Percentiles rank a stretch among this genome's conserved stretches.
These are phyloP conservation scores for Clivina fossor DNA, from an alignment of 2,888 invertebrate genomes.

Conservation along the genomic window DNA sequence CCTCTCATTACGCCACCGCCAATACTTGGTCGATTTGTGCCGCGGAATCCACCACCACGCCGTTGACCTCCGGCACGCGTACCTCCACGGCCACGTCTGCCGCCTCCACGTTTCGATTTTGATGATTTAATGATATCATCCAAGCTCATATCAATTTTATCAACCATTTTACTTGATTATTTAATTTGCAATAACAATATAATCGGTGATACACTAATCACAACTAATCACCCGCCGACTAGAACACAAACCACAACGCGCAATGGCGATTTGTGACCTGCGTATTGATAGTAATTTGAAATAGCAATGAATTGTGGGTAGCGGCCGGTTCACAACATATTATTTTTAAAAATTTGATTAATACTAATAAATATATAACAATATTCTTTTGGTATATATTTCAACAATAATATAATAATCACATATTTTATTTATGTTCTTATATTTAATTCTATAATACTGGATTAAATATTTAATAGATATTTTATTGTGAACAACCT, in stretches of 20 bases:
- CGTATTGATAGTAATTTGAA: constrained; percentile 8
- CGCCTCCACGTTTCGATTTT: constrained; percentile 67
- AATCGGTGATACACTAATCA: constrained; percentile 10
- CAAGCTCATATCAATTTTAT: constrained; percentile 95
- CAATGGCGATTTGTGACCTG: constrained; percentile 25
- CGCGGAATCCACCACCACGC: constrained; percentile 54
- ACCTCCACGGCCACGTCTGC: constrained; percentile 57
- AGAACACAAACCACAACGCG: constrained; percentile 29
- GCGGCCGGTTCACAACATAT: neutral
- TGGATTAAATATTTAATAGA: neutral
- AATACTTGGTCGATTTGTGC: constrained; percentile 50
- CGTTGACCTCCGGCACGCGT: constrained; percentile 54
- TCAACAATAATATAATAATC: no score
- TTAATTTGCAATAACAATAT: constrained; percentile 4
- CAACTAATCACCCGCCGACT: constrained; percentile 25
- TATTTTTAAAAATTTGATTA: neutral
- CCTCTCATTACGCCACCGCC: constrained; percentile 66
- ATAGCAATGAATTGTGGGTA: constrained; percentile 20
- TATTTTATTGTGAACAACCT: neutral
- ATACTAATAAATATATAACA: neutral
- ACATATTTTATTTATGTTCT: no score
- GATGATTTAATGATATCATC: constrained; percentile 94
- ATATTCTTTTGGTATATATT: no score
- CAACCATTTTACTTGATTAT: constrained; percentile 69
- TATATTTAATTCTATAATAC: no score